Evolutionary conservation across 2,797 vertebrate genomes (phyloP), one percentile per base, ranked within the genome.

Genomic region (Champsocephalus gunnari): DNA sequence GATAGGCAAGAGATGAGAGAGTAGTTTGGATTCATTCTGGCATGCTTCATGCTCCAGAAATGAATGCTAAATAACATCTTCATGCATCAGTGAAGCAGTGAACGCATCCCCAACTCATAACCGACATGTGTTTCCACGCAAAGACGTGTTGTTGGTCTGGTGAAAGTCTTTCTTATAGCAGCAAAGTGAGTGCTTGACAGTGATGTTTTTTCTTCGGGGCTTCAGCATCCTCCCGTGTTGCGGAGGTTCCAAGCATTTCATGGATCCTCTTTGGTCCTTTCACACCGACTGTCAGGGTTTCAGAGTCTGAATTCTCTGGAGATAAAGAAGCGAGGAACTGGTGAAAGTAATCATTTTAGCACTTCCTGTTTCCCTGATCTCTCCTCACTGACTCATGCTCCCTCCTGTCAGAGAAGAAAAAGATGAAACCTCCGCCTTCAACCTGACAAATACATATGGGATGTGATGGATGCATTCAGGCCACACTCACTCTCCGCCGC

Each of bases 281-380:
- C 87, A 88, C 87, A 87, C 68, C 19, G 53, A 80, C 88, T 91
- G 89, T 88, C 87, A 89, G 80, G 70, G 81, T 79, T 75, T 87
- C 80, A 84, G 77, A 88, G 80, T 70, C 68, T 75, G 81, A 90
- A 87, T 84, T 80, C 87, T 84, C 83, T 6, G 3, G 75, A 87
- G 90, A 89, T 90, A 87, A 90, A 90, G 70, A 78, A 66, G 86
- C 65, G 43, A 88, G 77, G 74, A 88, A 78, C 60, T 58, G 43
- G 71, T 84, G 85, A 89, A 88, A 88, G 88, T 87, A 83, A 90
- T 93, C 88, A 89, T 88, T 92, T 91, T 75, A 90, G 88, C 84
- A 84, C 87, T 86, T 90, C 69, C 85, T 86, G 74, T 69, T 80
- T 72, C 71, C 81, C 86, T 90, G 83, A 91, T 88, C 86, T 84